Evolutionary conservation across 1,140 invertebrate genomes (phyloP).

Genomic region (Archegozetes longisetosus): DNA sequence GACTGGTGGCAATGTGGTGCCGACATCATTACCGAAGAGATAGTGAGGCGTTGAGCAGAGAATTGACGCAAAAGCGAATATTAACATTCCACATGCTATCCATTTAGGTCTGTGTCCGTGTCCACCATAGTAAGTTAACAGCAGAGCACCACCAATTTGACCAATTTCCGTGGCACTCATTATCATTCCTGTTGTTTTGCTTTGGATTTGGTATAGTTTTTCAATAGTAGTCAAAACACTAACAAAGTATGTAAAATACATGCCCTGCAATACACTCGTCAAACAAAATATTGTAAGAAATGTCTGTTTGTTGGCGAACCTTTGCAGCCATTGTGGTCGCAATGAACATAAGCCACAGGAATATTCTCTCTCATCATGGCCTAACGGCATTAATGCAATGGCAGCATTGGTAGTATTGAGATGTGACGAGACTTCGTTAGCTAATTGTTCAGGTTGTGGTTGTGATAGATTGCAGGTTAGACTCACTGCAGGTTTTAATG

Average conservation of each 20-base stretch:
- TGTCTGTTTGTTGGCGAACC: conserved; percentile 66
- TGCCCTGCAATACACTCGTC: conserved; percentile 60
- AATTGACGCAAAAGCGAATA: conserved; percentile 71
- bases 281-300: conserved; percentile 69
- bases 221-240: conserved; percentile 92
- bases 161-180: conserved; percentile 89
- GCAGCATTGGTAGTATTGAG: neutral
- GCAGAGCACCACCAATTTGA: conserved; percentile 57
- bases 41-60: conserved; percentile 51
- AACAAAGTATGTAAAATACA: conserved; percentile 90
- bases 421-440: neutral
- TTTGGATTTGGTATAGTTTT: conserved; percentile 87
- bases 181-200: conserved; percentile 79
- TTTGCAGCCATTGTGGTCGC: conserved; percentile 44
- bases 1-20: neutral
- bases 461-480: neutral
- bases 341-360: conserved; percentile 21
- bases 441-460: neutral
- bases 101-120: conserved; percentile 85
- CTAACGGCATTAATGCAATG: neutral
- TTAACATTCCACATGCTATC: conserved; percentile 81
- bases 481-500: too few relatives aligned
- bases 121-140: conserved; percentile 75
- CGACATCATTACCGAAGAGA: conserved; percentile 8
- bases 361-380: neutral